phyloP scores from a whole-genome alignment of 92 coral and sea anemone species.

The Epizoanthus fatuus region DNA sequence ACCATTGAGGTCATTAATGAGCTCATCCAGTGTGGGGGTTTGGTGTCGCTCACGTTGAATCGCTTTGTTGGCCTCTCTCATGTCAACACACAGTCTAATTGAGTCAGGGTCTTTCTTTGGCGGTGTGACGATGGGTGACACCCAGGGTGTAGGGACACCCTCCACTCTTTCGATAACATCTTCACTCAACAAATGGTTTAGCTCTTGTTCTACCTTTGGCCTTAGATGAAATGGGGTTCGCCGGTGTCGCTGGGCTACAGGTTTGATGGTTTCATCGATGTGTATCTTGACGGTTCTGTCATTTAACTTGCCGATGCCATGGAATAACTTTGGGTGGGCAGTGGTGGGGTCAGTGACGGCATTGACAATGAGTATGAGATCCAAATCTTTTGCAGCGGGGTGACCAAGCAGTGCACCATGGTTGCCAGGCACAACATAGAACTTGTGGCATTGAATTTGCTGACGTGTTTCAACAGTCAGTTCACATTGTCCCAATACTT shows the following conservation, averaged over 20 bases:
- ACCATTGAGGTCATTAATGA: constrained; percentile 21
- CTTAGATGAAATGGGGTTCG: constrained; percentile 40
- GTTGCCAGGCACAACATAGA: constrained; percentile 22
- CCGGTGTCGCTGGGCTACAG: constrained; percentile 15
- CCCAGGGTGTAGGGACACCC: constrained; percentile 23
- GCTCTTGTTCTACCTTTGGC: constrained; percentile 7
- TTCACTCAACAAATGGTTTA: constrained; percentile 4
- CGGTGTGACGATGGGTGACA: constrained; percentile 36
- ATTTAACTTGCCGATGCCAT: constrained; percentile 18
- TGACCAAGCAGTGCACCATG: constrained; percentile 31
- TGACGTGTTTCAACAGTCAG: constrained; percentile 30
- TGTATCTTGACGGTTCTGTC: constrained; percentile 10
- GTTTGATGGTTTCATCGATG: constrained; percentile 9
- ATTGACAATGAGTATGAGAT: neutral
- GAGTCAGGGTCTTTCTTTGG: constrained; percentile 35
- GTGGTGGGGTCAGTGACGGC: constrained; percentile 13
- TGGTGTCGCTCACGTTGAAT: constrained; percentile 24
- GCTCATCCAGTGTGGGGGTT: constrained; percentile 30
- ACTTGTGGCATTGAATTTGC: constrained; percentile 28
- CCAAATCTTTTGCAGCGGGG: neutral
- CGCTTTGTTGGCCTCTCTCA: constrained; percentile 46
- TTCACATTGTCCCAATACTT: constrained; percentile 40
- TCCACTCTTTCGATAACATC: constrained; percentile 38
- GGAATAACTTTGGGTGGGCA: neutral
- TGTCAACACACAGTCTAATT: constrained; percentile 44